A percentile compares a stretch with the other conserved stretches of the same genome.
These are phyloP conservation scores for Holcopasites calliopsidis DNA, from an alignment of 1,140 invertebrate species.

Conservation along the genomic window DNA sequence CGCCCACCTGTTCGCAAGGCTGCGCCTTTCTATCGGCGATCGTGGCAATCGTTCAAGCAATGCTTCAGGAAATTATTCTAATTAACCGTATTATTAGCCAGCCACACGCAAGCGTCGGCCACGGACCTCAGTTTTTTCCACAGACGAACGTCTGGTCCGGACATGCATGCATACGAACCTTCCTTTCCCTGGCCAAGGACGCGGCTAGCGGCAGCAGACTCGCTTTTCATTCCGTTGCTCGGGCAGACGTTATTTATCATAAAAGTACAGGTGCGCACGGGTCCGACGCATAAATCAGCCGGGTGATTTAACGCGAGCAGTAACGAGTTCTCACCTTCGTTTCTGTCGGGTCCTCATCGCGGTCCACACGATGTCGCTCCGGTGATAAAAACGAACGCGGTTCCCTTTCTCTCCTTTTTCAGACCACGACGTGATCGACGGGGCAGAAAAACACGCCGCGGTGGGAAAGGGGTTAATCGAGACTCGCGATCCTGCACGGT, in stretches of 20 bases:
- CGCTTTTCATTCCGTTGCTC: slow-evolving; percentile 44
- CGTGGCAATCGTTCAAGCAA: neutral
- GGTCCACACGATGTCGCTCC: no score
- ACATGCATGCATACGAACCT: no score
- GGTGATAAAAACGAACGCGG: slow-evolving; percentile 47
- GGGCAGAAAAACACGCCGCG: neutral
- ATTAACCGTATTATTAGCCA: slow-evolving; percentile 12
- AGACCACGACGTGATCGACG: slow-evolving; percentile 1
- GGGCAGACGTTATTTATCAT: slow-evolving; percentile 52
- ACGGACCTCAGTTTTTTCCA: slow-evolving; percentile 40
- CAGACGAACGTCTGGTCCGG: no score
- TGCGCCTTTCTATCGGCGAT: slow-evolving; percentile 15
- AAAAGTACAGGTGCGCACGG: slow-evolving; percentile 49
- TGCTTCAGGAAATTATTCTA: slow-evolving; percentile 39
- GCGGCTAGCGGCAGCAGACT: slow-evolving; percentile 2
- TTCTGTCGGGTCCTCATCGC: slow-evolving; percentile 10
- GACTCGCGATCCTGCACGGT: slow-evolving; percentile 13
- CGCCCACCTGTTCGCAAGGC: slow-evolving; percentile 33
- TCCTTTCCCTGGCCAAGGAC: slow-evolving; percentile 66
- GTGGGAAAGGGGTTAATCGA: slow-evolving; percentile 21
- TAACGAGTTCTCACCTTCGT: slow-evolving; percentile 58
- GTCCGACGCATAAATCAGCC: slow-evolving; percentile 54
- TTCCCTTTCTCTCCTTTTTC: slow-evolving; percentile 60
- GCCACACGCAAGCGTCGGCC: neutral
- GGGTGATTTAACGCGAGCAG: slow-evolving; percentile 44